Evolutionary conservation across 1,140 invertebrate species (phyloP).

Genomic region (Pseudachorutes palmiensis): DNA sequence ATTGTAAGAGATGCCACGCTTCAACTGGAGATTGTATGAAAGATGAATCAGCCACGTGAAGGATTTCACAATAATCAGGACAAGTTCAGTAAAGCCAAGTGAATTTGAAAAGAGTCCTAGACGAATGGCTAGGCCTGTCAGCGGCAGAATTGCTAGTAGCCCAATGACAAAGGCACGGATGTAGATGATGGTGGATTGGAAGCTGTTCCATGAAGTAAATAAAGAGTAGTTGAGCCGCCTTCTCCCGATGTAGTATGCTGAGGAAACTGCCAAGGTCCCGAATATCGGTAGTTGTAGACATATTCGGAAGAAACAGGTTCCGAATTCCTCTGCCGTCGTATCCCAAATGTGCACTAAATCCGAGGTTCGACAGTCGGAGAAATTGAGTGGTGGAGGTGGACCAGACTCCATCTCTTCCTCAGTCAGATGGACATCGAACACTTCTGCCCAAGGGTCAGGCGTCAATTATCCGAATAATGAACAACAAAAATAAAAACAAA

Average conservation of each 20-base stretch:
- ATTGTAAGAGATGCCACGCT: slow-evolving; percentile 49
- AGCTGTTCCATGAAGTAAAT: slow-evolving; percentile 28
- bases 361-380: not conserved
- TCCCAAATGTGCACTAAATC: slow-evolving; percentile 33
- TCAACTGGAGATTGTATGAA: slow-evolving; percentile 57
- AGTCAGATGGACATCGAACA: too few relatives aligned
- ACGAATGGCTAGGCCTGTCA: slow-evolving; percentile 17
- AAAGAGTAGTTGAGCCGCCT: slow-evolving; percentile 22
- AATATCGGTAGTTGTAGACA: slow-evolving; percentile 36
- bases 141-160: slow-evolving; percentile 26
- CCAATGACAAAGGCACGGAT: slow-evolving; percentile 19
- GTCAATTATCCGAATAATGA: too few relatives aligned
- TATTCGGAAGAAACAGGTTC: slow-evolving; percentile 37
- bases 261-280: slow-evolving; percentile 33
- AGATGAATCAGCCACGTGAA: slow-evolving; percentile 53
- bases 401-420: too few relatives aligned
- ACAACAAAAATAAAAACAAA: too few relatives aligned
- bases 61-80: slow-evolving; percentile 18
- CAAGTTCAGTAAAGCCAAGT: slow-evolving; percentile 19
- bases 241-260: slow-evolving; percentile 39
- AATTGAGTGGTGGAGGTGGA: not conserved
- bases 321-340: slow-evolving; percentile 22
- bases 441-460: too few relatives aligned
- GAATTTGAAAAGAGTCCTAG: slow-evolving; percentile 18
- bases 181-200: slow-evolving; percentile 30